Evolutionary conservation across 1,140 invertebrate genomes (phyloP), one percentile per base, ranked within the genome.

Genomic region (Pseudomyrmex pallidus): DNA sequence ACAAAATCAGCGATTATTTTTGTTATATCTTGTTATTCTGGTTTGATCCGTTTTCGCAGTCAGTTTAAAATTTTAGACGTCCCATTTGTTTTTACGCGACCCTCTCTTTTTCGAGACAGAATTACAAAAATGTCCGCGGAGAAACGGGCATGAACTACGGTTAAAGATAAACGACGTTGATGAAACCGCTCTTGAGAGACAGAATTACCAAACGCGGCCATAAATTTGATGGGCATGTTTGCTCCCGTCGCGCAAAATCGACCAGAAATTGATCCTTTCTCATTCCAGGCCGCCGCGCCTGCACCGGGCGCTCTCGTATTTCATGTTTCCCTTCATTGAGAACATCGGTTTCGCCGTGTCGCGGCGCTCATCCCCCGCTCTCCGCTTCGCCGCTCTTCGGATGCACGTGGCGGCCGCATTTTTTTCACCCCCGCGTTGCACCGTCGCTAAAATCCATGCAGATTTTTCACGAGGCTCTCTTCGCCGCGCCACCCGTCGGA

Each of bases 381-480:
- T 35, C 5, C 5, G 5, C 35, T 67, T 57, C 50, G 52, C 76
- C 62, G 15, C 56, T 63, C 78, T 74, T 86, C 82, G 74, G 25
- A n/a, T 80, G 87, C 90, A 91, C 91, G 87, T 91, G 90, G 86
- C 87, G 82, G 77, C 77, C 90, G 84, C 73, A 87, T 86, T 87
- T 89, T 90, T 80, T 67, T 83, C 54, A 17, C 13, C 22, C 35
- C 44, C 52, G 52, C 64, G 64, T 46, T 56, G 66, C 44, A 20
- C 59, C 67, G n/a, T 63, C 50, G 46, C 76, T 80, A 67, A 68
- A 80, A 91, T 92, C 85, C 85, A 91, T 91, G 91, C 91, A 91
- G 91, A 93, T 93, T 93, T 93, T 91, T 92, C 90, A 90, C 89
- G 68, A 86, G 74, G 74, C 54, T 74, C 86, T 72, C 85, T 85